Percentiles rank a stretch among this genome's conserved stretches.
Evolutionary conservation across 2,797 vertebrate genomes (phyloP).

Genomic region (Aldrovandia affinis): DNA sequence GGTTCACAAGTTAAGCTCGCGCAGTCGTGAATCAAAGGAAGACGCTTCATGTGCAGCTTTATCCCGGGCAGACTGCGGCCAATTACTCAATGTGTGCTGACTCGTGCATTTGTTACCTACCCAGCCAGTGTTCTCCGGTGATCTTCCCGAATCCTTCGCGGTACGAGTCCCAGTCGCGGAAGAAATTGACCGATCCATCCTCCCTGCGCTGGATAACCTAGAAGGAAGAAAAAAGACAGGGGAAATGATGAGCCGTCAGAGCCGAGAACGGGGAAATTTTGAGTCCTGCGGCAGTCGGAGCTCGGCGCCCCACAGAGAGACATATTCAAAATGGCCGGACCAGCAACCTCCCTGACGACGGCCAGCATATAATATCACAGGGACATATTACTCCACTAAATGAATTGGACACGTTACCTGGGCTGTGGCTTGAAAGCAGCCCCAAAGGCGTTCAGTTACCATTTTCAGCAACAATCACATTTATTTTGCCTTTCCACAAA

Average conservation of each 20-base stretch:
- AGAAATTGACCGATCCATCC: constrained; percentile 93
- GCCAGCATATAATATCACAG: neutral
- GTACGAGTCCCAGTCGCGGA: constrained; percentile 93
- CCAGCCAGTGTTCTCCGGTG: constrained; percentile 95
- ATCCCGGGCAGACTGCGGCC: no score
- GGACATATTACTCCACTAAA: neutral
- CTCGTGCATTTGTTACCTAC: constrained; percentile 74
- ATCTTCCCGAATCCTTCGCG: constrained; percentile 94
- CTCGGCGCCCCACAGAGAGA: neutral
- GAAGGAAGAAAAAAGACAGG: constrained; percentile 21
- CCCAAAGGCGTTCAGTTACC: neutral
- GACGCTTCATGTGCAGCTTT: no score
- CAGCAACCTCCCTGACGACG: neutral
- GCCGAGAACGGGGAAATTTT: constrained; percentile 11
- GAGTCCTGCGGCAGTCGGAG: no score
- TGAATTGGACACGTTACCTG: neutral
- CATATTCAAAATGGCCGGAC: neutral
- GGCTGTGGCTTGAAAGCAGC: neutral
- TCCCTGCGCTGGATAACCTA: constrained; percentile 95
- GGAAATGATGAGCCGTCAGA: neutral
- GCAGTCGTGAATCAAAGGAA: no score
- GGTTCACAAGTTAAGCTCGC: no score
- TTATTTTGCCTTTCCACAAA: neutral
- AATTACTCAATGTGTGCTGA: no score
- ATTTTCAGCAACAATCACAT: neutral